Conservation (phyloP, 2,797 vertebrate species). For the Liasis olivaceus region DNA sequence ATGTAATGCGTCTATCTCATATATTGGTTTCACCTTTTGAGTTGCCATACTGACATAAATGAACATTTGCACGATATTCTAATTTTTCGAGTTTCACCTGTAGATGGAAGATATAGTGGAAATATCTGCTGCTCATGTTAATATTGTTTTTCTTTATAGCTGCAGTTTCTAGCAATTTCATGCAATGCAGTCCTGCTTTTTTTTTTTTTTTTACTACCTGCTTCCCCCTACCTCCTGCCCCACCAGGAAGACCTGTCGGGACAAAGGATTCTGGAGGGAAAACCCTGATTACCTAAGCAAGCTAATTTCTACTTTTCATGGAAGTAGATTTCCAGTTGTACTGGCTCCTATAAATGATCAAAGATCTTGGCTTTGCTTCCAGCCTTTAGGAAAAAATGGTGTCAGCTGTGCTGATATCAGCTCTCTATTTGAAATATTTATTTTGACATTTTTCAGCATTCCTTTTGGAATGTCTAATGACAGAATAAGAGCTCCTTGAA, state of each 20-base stretch:
- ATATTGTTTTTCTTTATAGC: not conserved
- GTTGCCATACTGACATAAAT: no score
- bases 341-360: not conserved
- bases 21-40: no score
- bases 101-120: not conserved
- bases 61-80: no score
- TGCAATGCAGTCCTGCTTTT: not conserved
- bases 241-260: no score
- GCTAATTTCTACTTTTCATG: not conserved
- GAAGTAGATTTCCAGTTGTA: not conserved
- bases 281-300: no score
- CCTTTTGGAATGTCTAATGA: conserved; percentile 21
- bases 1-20: no score
- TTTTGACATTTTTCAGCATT: rapidly evolving
- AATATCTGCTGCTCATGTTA: not conserved
- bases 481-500: not conserved
- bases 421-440: not conserved
- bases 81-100: no score
- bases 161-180: not conserved
- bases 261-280: no score
- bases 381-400: not conserved
- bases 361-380: not conserved
- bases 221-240: not conserved
- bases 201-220: not conserved
- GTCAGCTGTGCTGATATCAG: not conserved